phyloP scores from a whole-genome alignment of 1,140 invertebrate genomes.

The Monochamus saltuarius region DNA sequence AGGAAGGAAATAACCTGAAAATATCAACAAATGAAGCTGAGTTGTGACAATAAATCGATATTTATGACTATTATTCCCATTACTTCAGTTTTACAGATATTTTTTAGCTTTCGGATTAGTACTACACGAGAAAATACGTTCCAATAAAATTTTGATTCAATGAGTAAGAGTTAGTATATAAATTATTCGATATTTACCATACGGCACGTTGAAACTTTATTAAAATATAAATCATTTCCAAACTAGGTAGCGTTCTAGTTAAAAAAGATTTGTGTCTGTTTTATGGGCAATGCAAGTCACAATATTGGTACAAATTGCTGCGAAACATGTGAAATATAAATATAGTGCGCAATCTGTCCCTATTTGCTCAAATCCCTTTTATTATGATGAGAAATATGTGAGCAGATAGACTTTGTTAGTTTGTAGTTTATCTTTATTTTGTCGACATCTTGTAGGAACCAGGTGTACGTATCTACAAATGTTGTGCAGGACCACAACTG shows the following conservation, averaged over 20 bases:
- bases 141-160: too few relatives aligned
- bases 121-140: too few relatives aligned
- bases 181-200: conserved; percentile 3
- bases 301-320: conserved; percentile 44
- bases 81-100: too few relatives aligned
- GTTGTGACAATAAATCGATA: too few relatives aligned
- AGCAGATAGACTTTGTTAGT: neutral
- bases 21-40: too few relatives aligned
- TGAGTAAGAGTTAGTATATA: too few relatives aligned
- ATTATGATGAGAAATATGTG: conserved; percentile 15
- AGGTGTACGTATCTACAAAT: too few relatives aligned
- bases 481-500: too few relatives aligned
- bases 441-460: neutral
- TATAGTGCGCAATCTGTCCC: conserved; percentile 43
- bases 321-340: conserved; percentile 44
- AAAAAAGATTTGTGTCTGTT: conserved; percentile 25
- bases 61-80: too few relatives aligned
- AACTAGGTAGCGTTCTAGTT: conserved; percentile 16
- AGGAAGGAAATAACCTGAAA: too few relatives aligned
- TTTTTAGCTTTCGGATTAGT: too few relatives aligned
- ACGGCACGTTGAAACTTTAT: conserved; percentile 11
- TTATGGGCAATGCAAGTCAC: conserved; percentile 29
- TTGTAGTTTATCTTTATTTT: conserved; percentile 5
- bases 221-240: conserved; percentile 19
- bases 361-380: conserved; percentile 39